phyloP scores from a whole-genome alignment of 2,797 vertebrate species.

The Leontopithecus rosalia region DNA sequence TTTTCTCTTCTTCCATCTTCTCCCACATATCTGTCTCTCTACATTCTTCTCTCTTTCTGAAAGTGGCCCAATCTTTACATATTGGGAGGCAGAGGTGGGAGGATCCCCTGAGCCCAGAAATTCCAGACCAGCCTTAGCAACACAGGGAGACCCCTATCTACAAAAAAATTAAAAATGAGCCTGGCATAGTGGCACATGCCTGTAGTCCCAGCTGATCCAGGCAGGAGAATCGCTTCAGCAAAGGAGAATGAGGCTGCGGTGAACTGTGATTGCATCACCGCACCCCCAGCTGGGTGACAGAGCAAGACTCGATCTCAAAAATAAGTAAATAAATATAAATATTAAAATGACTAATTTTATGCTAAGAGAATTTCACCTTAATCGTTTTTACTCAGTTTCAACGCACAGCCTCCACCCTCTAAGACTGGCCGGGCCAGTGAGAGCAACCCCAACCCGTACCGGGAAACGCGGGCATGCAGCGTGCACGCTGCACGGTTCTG shows the following conservation, averaged over 20 bases:
- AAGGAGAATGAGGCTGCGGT: neutral
- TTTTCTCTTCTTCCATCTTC: neutral
- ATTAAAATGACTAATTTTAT: neutral
- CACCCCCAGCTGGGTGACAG: neutral
- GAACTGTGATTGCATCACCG: neutral
- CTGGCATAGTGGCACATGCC: neutral
- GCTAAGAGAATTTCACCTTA: neutral
- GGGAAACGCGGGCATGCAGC: accelerated
- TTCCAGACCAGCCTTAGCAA: neutral
- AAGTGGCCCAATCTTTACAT: neutral
- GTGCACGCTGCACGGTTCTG: accelerated
- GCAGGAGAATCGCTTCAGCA: neutral
- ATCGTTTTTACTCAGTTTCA: accelerated
- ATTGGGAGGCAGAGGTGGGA: neutral
- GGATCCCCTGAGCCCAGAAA: neutral
- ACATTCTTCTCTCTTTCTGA: neutral
- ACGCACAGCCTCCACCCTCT: accelerated
- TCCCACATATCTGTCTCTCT: neutral
- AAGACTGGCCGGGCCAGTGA: accelerated
- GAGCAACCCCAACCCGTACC: accelerated
- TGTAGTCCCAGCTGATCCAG: neutral
- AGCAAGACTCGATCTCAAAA: neutral
- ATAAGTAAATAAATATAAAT: neutral
- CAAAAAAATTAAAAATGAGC: neutral
- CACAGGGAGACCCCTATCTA: neutral